These are phyloP conservation scores for Smittia aterrima DNA, from an alignment of 2,888 invertebrate species.

Conservation along the genomic window DNA sequence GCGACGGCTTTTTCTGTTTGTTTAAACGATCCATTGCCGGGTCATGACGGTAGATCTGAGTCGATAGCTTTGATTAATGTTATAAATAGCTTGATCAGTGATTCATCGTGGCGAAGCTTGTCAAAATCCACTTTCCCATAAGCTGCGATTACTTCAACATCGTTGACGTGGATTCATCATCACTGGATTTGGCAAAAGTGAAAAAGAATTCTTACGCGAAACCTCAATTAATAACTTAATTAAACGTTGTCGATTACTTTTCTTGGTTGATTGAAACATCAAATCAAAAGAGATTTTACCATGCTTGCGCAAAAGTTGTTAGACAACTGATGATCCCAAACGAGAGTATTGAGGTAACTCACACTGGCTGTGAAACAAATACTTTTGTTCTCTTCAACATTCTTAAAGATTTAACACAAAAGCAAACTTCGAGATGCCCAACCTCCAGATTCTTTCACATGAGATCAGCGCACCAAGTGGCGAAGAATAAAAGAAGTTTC, in stretches of 20 bases:
- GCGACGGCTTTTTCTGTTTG: constrained; percentile 38
- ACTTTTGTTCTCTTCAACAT: neutral
- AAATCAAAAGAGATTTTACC: neutral
- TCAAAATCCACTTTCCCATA: constrained; percentile 18
- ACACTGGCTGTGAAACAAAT: neutral
- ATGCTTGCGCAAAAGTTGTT: neutral
- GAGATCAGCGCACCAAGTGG: neutral
- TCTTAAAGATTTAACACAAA: neutral
- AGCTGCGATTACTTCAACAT: constrained; percentile 4
- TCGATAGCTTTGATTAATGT: constrained; percentile 30
- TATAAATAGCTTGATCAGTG: neutral
- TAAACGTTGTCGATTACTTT: constrained; percentile 23
- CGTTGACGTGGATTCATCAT: constrained; percentile 16
- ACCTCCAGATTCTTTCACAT: neutral
- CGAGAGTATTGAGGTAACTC: neutral
- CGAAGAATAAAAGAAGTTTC: no score
- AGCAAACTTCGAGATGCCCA: neutral
- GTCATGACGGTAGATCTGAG: constrained; percentile 9
- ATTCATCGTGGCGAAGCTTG: neutral
- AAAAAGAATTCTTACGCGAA: neutral
- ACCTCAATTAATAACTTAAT: constrained; percentile 38
- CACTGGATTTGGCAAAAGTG: neutral
- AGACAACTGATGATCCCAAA: neutral
- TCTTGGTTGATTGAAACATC: constrained; percentile 38
- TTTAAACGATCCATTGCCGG: neutral